Conservation (phyloP, 2,888 invertebrate species). For the Chymomyza caudatula region DNA sequence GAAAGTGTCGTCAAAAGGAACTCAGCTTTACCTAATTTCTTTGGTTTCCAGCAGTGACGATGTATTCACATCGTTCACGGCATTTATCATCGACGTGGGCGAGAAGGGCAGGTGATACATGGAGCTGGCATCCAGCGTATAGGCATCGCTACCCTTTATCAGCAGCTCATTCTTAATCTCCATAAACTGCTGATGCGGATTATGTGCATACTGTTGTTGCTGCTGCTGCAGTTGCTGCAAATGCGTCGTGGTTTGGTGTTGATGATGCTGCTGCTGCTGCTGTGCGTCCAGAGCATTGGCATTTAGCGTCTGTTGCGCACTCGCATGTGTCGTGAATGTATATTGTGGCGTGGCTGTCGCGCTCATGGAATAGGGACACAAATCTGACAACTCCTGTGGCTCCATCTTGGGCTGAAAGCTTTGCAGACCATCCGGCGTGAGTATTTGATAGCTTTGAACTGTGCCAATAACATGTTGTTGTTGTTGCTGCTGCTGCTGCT, state of each 20-base stretch:
- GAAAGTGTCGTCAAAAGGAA: slow-evolving; percentile 1
- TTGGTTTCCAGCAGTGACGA: slow-evolving; percentile 77
- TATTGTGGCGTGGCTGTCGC: slow-evolving; percentile 65
- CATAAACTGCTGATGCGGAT: slow-evolving; percentile 74
- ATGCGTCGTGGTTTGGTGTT: slow-evolving; percentile 54
- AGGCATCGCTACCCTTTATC: slow-evolving; percentile 73
- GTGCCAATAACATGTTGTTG: slow-evolving; percentile 75
- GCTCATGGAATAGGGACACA: slow-evolving; percentile 72
- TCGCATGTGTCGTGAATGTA: slow-evolving; percentile 69
- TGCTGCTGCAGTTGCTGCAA: slow-evolving; percentile 56
- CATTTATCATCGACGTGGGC: slow-evolving; percentile 77
- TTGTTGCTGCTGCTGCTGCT: slow-evolving; percentile 47
- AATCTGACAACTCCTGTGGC: slow-evolving; percentile 61
- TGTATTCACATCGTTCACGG: slow-evolving; percentile 75
- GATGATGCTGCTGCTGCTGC: slow-evolving; percentile 54
- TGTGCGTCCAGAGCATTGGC: slow-evolving; percentile 60
- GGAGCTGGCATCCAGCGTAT: slow-evolving; percentile 73
- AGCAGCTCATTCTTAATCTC: slow-evolving; percentile 75
- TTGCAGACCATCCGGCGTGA: slow-evolving; percentile 75
- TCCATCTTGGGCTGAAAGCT: slow-evolving; percentile 73
- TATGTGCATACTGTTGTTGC: slow-evolving; percentile 58
- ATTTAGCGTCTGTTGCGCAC: slow-evolving; percentile 64
- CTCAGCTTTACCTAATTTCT: slow-evolving; percentile 76
- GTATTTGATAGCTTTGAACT: slow-evolving; percentile 76
- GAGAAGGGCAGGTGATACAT: slow-evolving; percentile 77